These are phyloP conservation scores for Stegostoma tigrinum DNA, from an alignment of 2,113 vertebrate genomes.

Conservation along the genomic window DNA sequence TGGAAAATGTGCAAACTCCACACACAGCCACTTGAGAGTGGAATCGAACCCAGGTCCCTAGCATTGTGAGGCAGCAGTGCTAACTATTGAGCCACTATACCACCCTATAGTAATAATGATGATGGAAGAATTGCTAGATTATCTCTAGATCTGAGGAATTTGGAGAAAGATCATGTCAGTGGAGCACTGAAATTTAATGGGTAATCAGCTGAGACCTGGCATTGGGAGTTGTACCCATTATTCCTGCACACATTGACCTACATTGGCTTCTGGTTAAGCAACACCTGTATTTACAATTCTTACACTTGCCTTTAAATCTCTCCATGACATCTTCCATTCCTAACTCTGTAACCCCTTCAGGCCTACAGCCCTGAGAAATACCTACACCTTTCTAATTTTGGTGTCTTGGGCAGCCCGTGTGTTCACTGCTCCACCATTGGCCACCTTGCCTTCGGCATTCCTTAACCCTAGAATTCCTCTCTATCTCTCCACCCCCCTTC, in stretches of 20 bases:
- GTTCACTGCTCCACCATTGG: not conserved
- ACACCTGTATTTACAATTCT: too few relatives aligned
- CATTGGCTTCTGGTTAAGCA: too few relatives aligned
- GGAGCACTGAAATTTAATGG: not conserved
- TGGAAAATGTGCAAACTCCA: too few relatives aligned
- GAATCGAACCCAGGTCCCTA: too few relatives aligned
- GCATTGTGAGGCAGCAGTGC: too few relatives aligned
- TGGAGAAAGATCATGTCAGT: not conserved
- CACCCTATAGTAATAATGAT: not conserved
- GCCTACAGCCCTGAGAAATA: too few relatives aligned
- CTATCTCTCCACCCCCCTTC: not conserved
- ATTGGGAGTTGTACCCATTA: too few relatives aligned
- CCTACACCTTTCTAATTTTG: not conserved
- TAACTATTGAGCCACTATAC: too few relatives aligned
- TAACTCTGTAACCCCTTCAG: not conserved
- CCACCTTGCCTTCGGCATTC: too few relatives aligned
- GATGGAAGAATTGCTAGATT: not conserved
- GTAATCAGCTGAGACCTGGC: not conserved
- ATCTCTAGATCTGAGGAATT: not conserved
- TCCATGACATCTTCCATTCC: not conserved
- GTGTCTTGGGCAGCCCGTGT: not conserved
- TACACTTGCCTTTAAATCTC: not conserved
- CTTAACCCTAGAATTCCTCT: too few relatives aligned
- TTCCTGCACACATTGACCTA: too few relatives aligned
- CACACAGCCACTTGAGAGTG: too few relatives aligned